These are phyloP conservation scores for Dreissena polymorpha DNA, from an alignment of 1,140 invertebrate genomes.

Conservation along the genomic window DNA sequence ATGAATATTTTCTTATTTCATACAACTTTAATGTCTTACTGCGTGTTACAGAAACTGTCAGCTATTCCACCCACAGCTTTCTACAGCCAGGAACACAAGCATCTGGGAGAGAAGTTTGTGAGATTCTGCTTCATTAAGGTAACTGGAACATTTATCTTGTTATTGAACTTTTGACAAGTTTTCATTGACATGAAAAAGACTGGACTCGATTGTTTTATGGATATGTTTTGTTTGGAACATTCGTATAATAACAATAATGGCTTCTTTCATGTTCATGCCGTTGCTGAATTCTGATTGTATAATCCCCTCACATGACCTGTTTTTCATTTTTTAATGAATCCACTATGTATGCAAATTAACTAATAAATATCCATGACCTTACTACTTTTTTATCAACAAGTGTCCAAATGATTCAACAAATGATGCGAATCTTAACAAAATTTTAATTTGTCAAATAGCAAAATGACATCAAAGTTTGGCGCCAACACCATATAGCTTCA, in stretches of 20 bases:
- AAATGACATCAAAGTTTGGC: no score
- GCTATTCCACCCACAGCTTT: constrained; percentile 97
- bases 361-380: no score
- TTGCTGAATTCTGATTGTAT: neutral
- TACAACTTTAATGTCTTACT: no score
- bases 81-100: constrained; percentile 91
- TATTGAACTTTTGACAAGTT: neutral
- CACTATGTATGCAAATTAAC: no score
- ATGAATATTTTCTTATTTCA: no score
- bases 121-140: constrained; percentile 95
- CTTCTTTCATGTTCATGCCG: neutral
- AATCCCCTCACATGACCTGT: neutral
- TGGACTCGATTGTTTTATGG: neutral
- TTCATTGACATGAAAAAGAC: neutral
- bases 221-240: neutral
- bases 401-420: no score
- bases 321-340: neutral
- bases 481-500: no score
- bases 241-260: neutral
- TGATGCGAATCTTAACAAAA: no score
- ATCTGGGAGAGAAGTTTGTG: constrained; percentile 92
- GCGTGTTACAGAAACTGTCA: constrained; percentile 85
- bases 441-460: no score
- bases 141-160: constrained; percentile 19
- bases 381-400: no score